Conservation (phyloP, 1,140 invertebrate genomes). For the Melanaphis sacchari region DNA sequence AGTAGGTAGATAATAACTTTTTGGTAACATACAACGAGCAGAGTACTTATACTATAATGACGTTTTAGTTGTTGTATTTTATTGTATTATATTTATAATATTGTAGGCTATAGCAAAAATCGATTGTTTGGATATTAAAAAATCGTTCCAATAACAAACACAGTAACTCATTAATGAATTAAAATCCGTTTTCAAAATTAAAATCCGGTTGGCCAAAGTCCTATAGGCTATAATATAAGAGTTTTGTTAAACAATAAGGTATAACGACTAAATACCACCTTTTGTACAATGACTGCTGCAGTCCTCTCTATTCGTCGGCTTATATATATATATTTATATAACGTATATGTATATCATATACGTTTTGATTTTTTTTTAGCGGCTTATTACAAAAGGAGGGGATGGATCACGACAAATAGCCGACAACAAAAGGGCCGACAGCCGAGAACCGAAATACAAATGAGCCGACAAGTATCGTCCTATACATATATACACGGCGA, state of each 20-base stretch:
- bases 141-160: not conserved
- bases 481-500: not conserved
- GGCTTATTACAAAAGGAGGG: not conserved
- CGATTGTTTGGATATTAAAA: not conserved
- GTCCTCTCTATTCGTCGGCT: not conserved
- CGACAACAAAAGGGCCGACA: constrained; percentile 32
- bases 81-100: not conserved
- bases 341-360: not conserved
- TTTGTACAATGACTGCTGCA: not conserved
- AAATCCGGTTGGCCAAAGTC: not conserved
- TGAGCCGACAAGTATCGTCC: constrained; percentile 42
- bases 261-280: not conserved
- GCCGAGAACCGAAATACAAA: constrained; percentile 39
- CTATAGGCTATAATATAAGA: not conserved
- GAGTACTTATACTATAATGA: not conserved
- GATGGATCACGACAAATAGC: constrained; percentile 30
- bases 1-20: not conserved
- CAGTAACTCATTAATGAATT: not conserved
- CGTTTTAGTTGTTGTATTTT: not conserved
- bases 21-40: not conserved
- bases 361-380: not conserved
- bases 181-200: no score
- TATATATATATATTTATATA: not conserved
- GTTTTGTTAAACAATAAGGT: not conserved
- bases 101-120: no score